Base-by-base conservation (phyloP, 2,797 vertebrate species). In the Galagoides demidoff region DNA sequence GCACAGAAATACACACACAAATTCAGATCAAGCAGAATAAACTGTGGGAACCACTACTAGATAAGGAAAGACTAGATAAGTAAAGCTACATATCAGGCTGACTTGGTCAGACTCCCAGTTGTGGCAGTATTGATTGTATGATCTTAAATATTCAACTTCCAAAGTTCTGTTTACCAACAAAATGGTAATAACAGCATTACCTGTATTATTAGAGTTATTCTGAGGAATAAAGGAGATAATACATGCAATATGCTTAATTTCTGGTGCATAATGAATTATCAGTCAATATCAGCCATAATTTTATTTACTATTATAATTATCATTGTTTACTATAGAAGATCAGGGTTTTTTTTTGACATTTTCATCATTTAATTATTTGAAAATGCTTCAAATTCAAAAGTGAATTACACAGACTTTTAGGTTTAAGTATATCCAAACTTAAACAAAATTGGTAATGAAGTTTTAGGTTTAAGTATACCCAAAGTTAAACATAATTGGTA, bases 211-310 rank as follows among this genome's bases (percentile, higher is more conserved):
- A 66, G 9, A 7, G 31, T 79, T 64, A 57, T 77, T 94, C 55
- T 85, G 39, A 92, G 39, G 10, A 85, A 57, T 77, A 84, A 74
- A 64, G 76, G 61, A 79, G 2, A 49, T 59, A 79, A 76, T 55
- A 64, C 12, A 57, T 76, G 27, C 96, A 96, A 97, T 45, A n/a
- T 66, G 13, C 11, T 94, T 91, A 86, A 66, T 45, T 45, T 63
- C 25, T 64, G 43, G 25, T n/a, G 92, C 22, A 87, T 68, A 57
- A 20, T 49, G 85, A 95, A 59, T 59, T n/a, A 13, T 76, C 45
- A 84, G 11, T 61, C 20, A 64, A 19, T 57, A 9, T 85, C 34
- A 73, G 29, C 17, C 16, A 57, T 45, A 31, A 25, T 68, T 90
- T 64, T 64, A 6, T 84, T 79, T 83, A 63, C 31, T 61, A 76